Evolutionary conservation across 2,797 vertebrate genomes (phyloP).

Genomic region (Otus scops): DNA sequence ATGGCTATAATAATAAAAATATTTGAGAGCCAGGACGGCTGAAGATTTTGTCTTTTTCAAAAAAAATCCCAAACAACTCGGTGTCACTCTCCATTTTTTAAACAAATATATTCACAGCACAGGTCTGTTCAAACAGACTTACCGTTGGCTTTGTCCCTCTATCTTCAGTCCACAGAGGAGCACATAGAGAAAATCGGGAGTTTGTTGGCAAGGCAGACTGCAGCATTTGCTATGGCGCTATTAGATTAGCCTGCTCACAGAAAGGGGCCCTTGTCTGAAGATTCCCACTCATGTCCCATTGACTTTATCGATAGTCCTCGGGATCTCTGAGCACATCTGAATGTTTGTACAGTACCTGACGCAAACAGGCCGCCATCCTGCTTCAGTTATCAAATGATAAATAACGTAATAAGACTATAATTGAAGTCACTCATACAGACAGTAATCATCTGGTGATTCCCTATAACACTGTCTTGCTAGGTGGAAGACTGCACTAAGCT

Average conservation of each 20-base stretch:
- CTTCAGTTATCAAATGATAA: conserved; percentile 49
- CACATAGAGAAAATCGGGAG: rapidly evolving
- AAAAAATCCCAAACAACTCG: neutral
- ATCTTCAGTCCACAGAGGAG: neutral
- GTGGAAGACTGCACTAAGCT: conserved; percentile 13
- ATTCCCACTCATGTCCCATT: neutral
- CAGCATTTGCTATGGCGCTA: neutral
- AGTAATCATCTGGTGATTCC: conserved; percentile 27
- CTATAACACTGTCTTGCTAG: neutral
- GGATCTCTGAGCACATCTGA: neutral
- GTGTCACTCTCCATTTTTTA: neutral
- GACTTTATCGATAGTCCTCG: neutral
- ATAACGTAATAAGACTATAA: conserved; percentile 11
- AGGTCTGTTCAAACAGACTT: neutral
- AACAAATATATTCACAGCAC: neutral
- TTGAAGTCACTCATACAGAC: conserved; percentile 23
- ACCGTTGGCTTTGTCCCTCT: neutral
- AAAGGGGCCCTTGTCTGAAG: neutral
- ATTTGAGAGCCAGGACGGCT: neutral
- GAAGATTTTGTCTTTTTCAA: neutral
- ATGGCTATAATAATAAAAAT: neutral
- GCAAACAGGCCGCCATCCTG: neutral
- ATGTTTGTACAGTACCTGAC: neutral
- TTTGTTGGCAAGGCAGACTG: neutral
- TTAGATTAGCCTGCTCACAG: neutral